Evolutionary conservation across 2,113 vertebrate species (phyloP).

Genomic region (Sceloporus tristichus): DNA sequence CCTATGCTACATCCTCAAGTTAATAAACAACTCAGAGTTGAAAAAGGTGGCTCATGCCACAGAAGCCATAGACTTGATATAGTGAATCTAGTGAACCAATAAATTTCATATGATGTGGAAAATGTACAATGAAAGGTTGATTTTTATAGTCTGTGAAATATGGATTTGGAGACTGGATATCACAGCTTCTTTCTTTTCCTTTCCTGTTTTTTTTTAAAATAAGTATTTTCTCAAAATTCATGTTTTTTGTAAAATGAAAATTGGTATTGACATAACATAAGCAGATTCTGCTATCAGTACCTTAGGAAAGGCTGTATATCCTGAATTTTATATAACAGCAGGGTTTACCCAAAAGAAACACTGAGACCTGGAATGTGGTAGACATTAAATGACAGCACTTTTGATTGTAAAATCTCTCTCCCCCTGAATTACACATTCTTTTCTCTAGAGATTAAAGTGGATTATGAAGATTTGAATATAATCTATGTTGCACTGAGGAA

Average conservation of each 20-base stretch:
- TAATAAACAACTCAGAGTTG: slow-evolving; percentile 9
- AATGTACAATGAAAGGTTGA: slow-evolving; percentile 71
- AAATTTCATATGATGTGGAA: slow-evolving; percentile 59
- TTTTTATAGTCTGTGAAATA: slow-evolving; percentile 59
- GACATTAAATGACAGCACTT: slow-evolving; percentile 36
- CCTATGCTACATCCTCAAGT: not conserved
- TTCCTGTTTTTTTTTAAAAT: not conserved
- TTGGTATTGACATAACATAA: slow-evolving; percentile 50
- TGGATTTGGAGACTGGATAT: slow-evolving; percentile 49
- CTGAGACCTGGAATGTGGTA: slow-evolving; percentile 36
- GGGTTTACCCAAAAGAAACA: slow-evolving; percentile 23
- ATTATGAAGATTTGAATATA: slow-evolving; percentile 55
- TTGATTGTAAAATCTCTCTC: slow-evolving; percentile 43
- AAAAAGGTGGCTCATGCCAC: not conserved
- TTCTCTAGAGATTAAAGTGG: slow-evolving; percentile 57
- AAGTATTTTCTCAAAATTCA: slow-evolving; percentile 25
- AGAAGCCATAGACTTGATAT: slow-evolving; percentile 32
- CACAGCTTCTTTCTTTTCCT: slow-evolving; percentile 44
- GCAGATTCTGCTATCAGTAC: slow-evolving; percentile 3
- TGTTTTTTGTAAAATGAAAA: slow-evolving; percentile 52
- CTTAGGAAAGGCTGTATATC: slow-evolving; percentile 58
- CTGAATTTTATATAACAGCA: slow-evolving; percentile 37
- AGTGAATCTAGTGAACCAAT: slow-evolving; percentile 55
- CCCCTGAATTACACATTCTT: slow-evolving; percentile 29
- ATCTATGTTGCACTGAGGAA: slow-evolving; percentile 60